Evolutionary conservation across 2,888 invertebrate genomes (phyloP).

Genomic region (Xestia rhomboidea): DNA sequence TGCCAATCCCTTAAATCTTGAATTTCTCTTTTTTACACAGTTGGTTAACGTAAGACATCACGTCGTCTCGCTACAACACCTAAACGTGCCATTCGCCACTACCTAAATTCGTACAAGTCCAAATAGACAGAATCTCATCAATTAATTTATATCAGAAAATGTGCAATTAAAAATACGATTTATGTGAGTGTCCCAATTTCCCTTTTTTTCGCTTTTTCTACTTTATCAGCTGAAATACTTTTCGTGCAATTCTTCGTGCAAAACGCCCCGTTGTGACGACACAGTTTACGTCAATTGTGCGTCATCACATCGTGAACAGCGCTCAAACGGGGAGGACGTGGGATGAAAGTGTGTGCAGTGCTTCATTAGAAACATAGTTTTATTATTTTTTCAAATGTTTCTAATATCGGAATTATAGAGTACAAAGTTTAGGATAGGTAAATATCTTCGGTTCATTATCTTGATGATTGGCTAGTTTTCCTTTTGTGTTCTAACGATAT

Average conservation of each 20-base stretch:
- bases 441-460: not conserved
- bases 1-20: not conserved
- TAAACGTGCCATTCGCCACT: not conserved
- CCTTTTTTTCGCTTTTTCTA: not conserved
- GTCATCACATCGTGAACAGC: constrained; percentile 87
- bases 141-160: not conserved
- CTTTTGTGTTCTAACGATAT: not conserved
- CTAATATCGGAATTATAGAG: constrained; percentile 87
- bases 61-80: constrained; percentile 40
- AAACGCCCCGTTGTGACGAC: constrained; percentile 81
- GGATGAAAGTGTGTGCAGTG: constrained; percentile 78
- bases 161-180: constrained; percentile 60
- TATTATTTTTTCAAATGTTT: constrained; percentile 86
- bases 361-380: constrained; percentile 81
- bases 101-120: not conserved
- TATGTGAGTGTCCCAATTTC: rapidly evolving
- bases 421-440: constrained; percentile 90
- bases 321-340: constrained; percentile 87
- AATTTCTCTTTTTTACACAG: constrained; percentile 7
- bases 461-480: not conserved
- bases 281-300: constrained; percentile 83
- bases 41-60: constrained; percentile 42
- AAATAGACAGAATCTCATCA: not conserved
- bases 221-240: constrained; percentile 54
- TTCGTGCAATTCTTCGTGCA: constrained; percentile 75